A percentile compares a stretch with the other conserved stretches of the same genome.
Evolutionary conservation across 2,888 invertebrate species (phyloP).

Genomic region (Diaprepes abbreviatus): DNA sequence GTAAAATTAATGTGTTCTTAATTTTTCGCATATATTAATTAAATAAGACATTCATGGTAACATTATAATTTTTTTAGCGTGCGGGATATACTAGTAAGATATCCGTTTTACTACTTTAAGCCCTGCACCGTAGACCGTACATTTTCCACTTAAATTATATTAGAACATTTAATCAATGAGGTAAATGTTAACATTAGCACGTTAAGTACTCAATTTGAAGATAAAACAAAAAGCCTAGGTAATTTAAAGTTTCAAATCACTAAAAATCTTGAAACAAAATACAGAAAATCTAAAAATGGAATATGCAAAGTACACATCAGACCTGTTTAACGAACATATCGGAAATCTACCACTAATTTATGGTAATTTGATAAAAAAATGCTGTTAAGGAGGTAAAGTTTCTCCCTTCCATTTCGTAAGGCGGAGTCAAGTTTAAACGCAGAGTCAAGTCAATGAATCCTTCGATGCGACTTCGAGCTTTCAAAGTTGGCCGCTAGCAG

Average conservation of each 20-base stretch:
- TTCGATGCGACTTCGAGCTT: conserved; percentile 46
- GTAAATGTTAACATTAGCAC: no score
- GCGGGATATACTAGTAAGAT: no score
- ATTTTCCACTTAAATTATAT: no score
- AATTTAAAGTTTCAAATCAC: conserved; percentile 22
- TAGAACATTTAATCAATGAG: no score
- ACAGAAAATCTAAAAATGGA: conserved; percentile 50
- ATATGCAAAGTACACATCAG: conserved; percentile 60
- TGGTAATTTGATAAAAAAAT: conserved; percentile 65
- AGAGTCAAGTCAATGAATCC: conserved; percentile 58
- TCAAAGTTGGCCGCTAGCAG: conserved; percentile 36
- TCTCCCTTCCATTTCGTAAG: conserved; percentile 56
- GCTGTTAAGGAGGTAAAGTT: conserved; percentile 60
- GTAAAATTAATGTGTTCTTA: no score
- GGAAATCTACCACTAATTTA: conserved; percentile 64
- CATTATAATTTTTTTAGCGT: no score
- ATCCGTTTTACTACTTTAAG: no score
- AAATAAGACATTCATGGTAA: no score
- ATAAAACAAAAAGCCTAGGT: no score
- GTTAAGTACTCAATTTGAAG: no score
- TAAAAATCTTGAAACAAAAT: conserved; percentile 44
- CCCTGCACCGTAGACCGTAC: no score
- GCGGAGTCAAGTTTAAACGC: conserved; percentile 56
- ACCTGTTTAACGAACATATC: conserved; percentile 59
- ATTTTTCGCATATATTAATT: no score